Evolutionary conservation across 2,888 invertebrate species (phyloP).

Genomic region (Pammene aurita): DNA sequence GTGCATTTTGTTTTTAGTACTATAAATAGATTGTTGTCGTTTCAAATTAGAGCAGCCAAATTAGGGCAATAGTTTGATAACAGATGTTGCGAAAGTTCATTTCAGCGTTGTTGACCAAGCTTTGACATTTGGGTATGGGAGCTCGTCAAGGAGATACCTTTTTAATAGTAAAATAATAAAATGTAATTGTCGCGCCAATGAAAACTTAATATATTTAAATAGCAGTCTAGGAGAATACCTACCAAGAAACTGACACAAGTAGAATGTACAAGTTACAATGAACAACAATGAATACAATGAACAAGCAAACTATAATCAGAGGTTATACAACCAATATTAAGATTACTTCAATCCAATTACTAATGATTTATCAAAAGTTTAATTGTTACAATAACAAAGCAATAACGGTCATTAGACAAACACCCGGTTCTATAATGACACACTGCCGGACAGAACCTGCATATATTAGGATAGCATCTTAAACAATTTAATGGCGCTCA

Average conservation of each 20-base stretch:
- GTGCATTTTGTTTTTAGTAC: constrained; percentile 55
- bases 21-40: constrained; percentile 58
- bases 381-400: constrained; percentile 14
- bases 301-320: background rate
- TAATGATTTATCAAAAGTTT: constrained; percentile 12
- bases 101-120: constrained; percentile 36
- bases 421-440: background rate
- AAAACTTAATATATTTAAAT: no score
- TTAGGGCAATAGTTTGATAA: constrained; percentile 56
- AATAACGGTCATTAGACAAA: constrained; percentile 2
- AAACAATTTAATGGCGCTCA: no score
- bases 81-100: constrained; percentile 49
- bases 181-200: no score
- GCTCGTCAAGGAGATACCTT: no score
- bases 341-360: background rate
- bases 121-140: background rate
- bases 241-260: no score
- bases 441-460: background rate
- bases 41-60: constrained; percentile 55
- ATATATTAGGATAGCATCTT: no score
- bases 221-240: no score
- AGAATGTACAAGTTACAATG: no score
- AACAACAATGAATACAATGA: no score
- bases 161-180: no score
- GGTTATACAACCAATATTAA: background rate